Conservation (phyloP, 2,888 invertebrate species). For the Synanthedon andrenaeformis region DNA sequence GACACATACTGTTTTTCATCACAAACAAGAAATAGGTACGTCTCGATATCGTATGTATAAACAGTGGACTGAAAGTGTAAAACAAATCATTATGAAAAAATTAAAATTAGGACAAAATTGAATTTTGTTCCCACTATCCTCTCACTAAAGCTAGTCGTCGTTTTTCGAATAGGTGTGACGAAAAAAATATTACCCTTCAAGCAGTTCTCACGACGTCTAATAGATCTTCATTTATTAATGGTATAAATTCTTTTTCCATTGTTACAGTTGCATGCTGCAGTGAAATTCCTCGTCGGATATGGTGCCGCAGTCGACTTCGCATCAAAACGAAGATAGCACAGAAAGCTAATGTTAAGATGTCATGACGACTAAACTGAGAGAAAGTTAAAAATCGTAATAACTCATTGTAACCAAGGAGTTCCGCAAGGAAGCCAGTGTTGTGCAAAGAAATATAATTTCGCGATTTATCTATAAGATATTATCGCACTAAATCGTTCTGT, state of each 20-base stretch:
- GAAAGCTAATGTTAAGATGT: slow-evolving; percentile 15
- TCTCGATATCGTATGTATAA: too few relatives aligned
- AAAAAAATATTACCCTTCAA: too few relatives aligned
- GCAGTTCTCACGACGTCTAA: too few relatives aligned
- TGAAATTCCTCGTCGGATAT: slow-evolving; percentile 53
- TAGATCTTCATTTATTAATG: too few relatives aligned
- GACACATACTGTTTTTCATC: too few relatives aligned
- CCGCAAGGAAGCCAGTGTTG: slow-evolving; percentile 33
- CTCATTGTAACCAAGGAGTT: slow-evolving; percentile 14
- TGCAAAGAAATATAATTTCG: slow-evolving; percentile 17
- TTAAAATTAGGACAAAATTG: too few relatives aligned
- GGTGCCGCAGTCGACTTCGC: slow-evolving; percentile 55
- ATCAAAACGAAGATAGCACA: slow-evolving; percentile 1
- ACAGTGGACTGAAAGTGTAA: too few relatives aligned
- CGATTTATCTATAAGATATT: slow-evolving; percentile 27
- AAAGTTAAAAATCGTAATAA: not conserved
- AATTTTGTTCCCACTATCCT: too few relatives aligned
- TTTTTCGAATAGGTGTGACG: too few relatives aligned
- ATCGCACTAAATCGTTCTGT: slow-evolving; percentile 26
- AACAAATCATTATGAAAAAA: too few relatives aligned
- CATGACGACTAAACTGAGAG: slow-evolving; percentile 28
- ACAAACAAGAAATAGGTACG: too few relatives aligned
- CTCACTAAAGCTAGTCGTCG: too few relatives aligned
- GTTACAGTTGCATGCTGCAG: slow-evolving; percentile 58
- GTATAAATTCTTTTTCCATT: slow-evolving; percentile 22